Evolutionary conservation across 1,140 invertebrate species (phyloP), one percentile per base, ranked within the genome.

Genomic region (Drosophila obscura): DNA sequence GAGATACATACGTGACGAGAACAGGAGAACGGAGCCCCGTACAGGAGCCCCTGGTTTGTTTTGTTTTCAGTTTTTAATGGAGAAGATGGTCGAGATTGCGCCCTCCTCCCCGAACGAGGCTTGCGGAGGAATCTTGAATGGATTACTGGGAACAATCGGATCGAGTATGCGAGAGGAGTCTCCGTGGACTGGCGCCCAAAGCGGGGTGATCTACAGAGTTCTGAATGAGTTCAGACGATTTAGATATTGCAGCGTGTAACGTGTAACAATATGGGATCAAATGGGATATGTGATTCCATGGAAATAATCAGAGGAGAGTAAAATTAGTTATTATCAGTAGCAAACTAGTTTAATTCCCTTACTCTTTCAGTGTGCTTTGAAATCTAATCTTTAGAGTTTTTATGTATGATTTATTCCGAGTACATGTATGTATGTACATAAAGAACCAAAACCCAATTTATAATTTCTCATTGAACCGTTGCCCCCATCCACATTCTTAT

Each of bases 1-100:
- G 49, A 35, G 62, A 77, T 81, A 84, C 81, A 77, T 81, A 84
- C 81, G 81, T 84, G 81, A 84, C 81, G 53, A 60, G 35, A 85
- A 69, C 77, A 28, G 52, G 60, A 66, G 71, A 77, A 44, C 28
- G 3, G 11, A 19, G 19, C 19, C 19, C 19, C 19, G 46, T 24
- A 72, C 65, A 69, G 67, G 67, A 72, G 55, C 55, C 24, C 19
- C 11, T 43, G 11, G 8, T 28, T 31, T n/a, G n/a, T 45, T 44
- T 43, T 31, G 16, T 11, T 39, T 16, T 41, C 7, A 26, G 4
- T 57, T 48, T 61, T 46, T 43, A 19, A 58, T 69, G 64, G 24
- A 58, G 46, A 57, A 68, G 50, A 69, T 69, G 65, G 11, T 50
- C 8, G 24, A 67, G 66, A 69, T 69, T 41, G 45, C 51, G 50